Base-by-base conservation (phyloP, 2,113 vertebrate genomes). In the Bettongia penicillata region DNA sequence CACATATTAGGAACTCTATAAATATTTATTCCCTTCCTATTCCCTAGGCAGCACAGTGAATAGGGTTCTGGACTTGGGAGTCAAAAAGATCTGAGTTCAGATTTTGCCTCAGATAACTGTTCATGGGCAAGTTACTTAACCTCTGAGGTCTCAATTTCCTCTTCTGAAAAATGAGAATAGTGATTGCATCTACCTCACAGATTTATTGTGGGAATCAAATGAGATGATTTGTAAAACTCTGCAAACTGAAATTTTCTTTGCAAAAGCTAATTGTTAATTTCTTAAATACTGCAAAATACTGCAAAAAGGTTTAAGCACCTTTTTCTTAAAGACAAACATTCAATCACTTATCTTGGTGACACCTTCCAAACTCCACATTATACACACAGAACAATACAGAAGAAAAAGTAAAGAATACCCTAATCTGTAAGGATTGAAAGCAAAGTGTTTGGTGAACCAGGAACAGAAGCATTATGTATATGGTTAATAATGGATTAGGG, bases 401-500 rank as follows among this genome's bases (percentile, higher is more conserved):
- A 7, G 51, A 92, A 92, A 53, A 68, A 51, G 9, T 11, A 51
- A 22, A 53, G 55, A 28, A 51, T 93, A 92, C 90, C 31, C 37
- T 77, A 90, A 95, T 84, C 68, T 43, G n/a, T 37, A 47, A 48
- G 0, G 19, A 28, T 0, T 53, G 3, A 16, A 50, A 22, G 11
- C 8, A 91, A 49, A 47, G 53, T 11, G 26, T 91, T 90, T 23
- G 84, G 95, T 95, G 89, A 77, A 94, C 43, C 92, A 93, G 95
- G 93, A 96, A 96, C 91, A 94, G 93, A 93, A 95, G 91, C 77
- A 96, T 93, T 91, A 55, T 95, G 94, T n/a, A 93, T 53, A 53
- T 90, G 91, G 26, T 96, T 97, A 97, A 97, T 97, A 97, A 97
- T 51, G 93, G 96, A 93, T 90, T 77, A 95, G 90, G 47, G 47